Evolutionary conservation across 2,113 vertebrate species (phyloP), one percentile per base, ranked within the genome.

Genomic region (Oryzias curvinotus): DNA sequence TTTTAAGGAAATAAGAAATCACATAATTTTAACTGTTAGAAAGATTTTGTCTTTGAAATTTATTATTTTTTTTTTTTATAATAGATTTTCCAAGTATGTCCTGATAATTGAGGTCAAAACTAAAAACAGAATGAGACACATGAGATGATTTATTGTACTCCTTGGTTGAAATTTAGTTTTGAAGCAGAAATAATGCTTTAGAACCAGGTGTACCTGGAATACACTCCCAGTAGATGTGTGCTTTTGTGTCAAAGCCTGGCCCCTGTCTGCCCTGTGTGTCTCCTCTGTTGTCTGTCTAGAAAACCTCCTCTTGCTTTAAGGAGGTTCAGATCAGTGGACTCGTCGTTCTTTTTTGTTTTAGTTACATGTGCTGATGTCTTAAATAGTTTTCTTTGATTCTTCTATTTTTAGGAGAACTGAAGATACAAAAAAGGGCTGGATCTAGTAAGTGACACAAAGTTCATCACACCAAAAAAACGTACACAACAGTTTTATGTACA

Each of bases 351-450:
- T 50, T 44, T 52, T 60, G 26, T 50, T 21, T 21, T 57, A 6
- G 21, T 2, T 30, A 5, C 41, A 26, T 19, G 16, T 59, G 7
- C 41, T 52, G 2, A 49, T 53, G 15, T 30, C 63, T 69, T 61
- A 81, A 4, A 12, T 44, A 53, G 69, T 56, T 57, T 45, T 58
- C 50, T 54, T 66, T 66, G 3, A 60, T 72, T 65, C 3, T 60
- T 85, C 1, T 69, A 2, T 61, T 70, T 88, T 52, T 87, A 92
- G 90, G 78, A 78, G 85, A 90, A 41, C 14, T 90, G 53, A 89
- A 83, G 73, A 58, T 91, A 56, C 80, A 18, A 73, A 86, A 72
- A 71, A 77, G 91, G 19, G 70, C 73, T 17, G 46, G 80, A 55
- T 10, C 62, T 7, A n/a, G 91, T 93, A 75, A 90, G 89, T 89